Percentiles rank a stretch among this genome's conserved stretches.
Evolutionary conservation across 2,113 vertebrate species (phyloP).

Genomic region (Saimiri boliviensis): DNA sequence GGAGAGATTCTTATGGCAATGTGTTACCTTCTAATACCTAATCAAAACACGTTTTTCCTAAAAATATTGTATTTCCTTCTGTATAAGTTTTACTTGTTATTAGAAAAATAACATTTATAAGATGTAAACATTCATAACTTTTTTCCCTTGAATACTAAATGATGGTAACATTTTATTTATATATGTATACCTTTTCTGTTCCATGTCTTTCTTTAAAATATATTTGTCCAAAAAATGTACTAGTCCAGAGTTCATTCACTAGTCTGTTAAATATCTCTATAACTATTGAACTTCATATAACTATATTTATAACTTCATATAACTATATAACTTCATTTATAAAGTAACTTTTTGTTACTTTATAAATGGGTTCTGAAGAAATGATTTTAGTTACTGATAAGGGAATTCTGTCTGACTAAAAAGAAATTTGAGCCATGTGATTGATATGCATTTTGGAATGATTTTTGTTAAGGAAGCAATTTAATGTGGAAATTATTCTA

Average conservation of each 20-base stretch:
- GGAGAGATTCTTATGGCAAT: neutral
- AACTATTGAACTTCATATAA: neutral
- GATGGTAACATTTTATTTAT: neutral
- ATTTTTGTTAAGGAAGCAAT: neutral
- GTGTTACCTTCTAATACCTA: neutral
- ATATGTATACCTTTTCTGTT: neutral
- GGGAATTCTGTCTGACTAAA: neutral
- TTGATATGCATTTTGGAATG: neutral
- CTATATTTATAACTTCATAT: neutral
- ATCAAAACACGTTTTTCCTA: constrained; percentile 25
- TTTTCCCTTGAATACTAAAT: constrained; percentile 27
- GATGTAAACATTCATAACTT: neutral
- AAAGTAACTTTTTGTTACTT: neutral
- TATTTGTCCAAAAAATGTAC: neutral
- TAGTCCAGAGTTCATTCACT: neutral
- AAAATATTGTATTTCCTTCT: neutral
- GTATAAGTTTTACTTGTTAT: neutral
- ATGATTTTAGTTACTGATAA: neutral
- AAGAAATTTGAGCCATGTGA: neutral
- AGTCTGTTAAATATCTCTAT: neutral
- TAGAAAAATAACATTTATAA: neutral
- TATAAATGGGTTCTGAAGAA: neutral
- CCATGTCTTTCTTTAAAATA: neutral
- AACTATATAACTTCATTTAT: neutral
- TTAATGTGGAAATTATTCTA: neutral